Base-by-base conservation (phyloP, 1,140 invertebrate genomes). In the Heliconius hewitsoni region DNA sequence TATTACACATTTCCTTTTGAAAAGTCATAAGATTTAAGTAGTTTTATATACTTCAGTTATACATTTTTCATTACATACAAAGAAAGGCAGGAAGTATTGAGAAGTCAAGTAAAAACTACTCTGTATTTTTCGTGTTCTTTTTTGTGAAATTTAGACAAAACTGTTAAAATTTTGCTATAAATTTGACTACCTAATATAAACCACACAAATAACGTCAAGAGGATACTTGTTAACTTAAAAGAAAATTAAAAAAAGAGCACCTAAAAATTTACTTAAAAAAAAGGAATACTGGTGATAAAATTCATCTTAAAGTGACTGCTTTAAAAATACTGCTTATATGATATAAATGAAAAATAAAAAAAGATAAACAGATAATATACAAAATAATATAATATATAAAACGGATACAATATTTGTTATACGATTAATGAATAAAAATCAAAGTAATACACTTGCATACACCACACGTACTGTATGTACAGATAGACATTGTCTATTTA, bases 391-490 rank as follows among this genome's bases (percentile, higher is more conserved):
- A 30, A 66, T 66, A 66, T 66, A 66, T 66, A 66, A 60, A 60
- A 66, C 11, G 27, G 60, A 66, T 66, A 66, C 60, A 66, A 66
- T 27, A 66, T 66, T 66, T 27, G 11, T 66, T 66, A 27, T 66
- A 30, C 1, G 19, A 57, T 23, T 23, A 23, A 66, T 30, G 60
- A 27, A 66, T 27, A 30, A 27, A 66, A 66, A 30, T 66, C 34
- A 39, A 66, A 75, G 55, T 74, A 74, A 75, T 76, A 66, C 19
- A 76, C 74, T 42, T 81, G 76, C 79, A 81, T 83, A 77, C 73
- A 74, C 50, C 83, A 87, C 82, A 82, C 85, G 82, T 83, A 86
- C 87, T 82, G 42, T 88, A 88, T 88, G 84, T 88, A 88, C 46
- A 27, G 37, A 79, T 60, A 75, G 60, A 66, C 9, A 74, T 37